Conservation (phyloP, 1,140 invertebrate species). For the Drosophila pseudoobscura region DNA sequence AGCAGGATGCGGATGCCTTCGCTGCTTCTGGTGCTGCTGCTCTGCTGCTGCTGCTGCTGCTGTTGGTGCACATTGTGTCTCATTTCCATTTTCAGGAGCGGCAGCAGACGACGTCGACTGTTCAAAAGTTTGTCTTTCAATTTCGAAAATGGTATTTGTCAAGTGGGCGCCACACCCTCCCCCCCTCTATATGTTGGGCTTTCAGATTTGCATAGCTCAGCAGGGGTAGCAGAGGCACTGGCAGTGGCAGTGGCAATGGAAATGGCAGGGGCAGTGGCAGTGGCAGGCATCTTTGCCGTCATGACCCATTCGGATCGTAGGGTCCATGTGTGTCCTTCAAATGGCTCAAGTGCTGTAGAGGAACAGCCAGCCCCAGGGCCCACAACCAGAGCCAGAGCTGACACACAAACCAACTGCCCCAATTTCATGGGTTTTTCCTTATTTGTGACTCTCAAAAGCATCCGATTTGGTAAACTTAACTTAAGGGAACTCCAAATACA, state of each 20-base stretch:
- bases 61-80: constrained; percentile 76
- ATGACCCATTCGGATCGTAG: constrained; percentile 41
- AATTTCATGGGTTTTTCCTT: constrained; percentile 56
- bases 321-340: constrained; percentile 78
- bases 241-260: too few species aligned
- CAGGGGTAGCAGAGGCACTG: constrained; percentile 30
- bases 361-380: constrained; percentile 44
- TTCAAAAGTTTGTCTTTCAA: constrained; percentile 83
- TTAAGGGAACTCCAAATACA: neutral
- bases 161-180: constrained; percentile 60
- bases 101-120: constrained; percentile 62
- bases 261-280: neutral
- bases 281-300: constrained; percentile 11
- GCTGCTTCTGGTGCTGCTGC: constrained; percentile 13
- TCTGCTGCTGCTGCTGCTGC: too few species aligned
- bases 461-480: neutral
- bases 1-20: constrained; percentile 67
- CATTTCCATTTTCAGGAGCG: constrained; percentile 74
- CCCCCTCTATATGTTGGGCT: constrained; percentile 52
- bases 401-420: constrained; percentile 73
- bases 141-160: constrained; percentile 83
- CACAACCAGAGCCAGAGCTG: constrained; percentile 31
- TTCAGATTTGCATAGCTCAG: constrained; percentile 79
- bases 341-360: constrained; percentile 63
- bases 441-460: constrained; percentile 24